These are phyloP conservation scores for Trochalopteron elliotii DNA, from an alignment of 2,113 vertebrate species.

Conservation along the genomic window DNA sequence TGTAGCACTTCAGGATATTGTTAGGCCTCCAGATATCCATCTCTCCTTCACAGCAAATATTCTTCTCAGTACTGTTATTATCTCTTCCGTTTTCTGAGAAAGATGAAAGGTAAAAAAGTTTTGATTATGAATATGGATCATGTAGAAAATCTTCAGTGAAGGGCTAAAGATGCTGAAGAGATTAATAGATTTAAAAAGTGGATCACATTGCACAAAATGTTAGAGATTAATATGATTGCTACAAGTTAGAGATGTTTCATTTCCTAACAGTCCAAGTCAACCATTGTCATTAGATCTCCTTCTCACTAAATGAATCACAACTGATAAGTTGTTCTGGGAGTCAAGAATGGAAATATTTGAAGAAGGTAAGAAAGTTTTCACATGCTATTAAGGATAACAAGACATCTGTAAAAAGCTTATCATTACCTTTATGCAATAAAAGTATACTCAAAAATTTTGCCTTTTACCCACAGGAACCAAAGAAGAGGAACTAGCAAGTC, in stretches of 20 bases:
- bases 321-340: neutral
- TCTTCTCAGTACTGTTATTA: neutral
- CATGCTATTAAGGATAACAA: neutral
- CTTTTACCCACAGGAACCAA: neutral
- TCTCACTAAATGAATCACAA: neutral
- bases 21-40: rapidly evolving
- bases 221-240: neutral
- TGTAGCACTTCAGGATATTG: rapidly evolving
- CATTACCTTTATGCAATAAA: neutral
- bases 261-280: neutral
- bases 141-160: neutral
- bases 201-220: neutral
- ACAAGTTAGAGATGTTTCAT: rapidly evolving
- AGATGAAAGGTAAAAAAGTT: neutral
- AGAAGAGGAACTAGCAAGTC: neutral
- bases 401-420: neutral
- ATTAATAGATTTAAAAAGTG: neutral
- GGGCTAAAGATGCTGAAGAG: neutral
- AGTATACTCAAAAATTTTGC: neutral
- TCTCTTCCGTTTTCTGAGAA: rapidly evolving
- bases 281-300: neutral
- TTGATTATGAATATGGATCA: neutral
- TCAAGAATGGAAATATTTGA: neutral
- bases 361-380: neutral
- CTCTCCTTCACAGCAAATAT: neutral